Conservation (phyloP, 2,888 invertebrate genomes). For the Polyommatus iphigenia region DNA sequence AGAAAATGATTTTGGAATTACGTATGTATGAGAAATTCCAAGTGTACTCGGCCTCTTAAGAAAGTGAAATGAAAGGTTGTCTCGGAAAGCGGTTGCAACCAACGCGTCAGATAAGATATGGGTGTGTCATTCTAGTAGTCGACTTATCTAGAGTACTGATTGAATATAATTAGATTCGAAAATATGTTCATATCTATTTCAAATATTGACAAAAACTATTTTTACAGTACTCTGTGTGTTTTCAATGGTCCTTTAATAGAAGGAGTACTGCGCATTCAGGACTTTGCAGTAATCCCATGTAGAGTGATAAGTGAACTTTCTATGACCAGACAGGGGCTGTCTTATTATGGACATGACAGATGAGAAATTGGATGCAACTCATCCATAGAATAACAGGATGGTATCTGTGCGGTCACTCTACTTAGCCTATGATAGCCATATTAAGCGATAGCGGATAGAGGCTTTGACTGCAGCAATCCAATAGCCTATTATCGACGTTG, state of each 20-base stretch:
- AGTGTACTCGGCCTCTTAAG: too few species aligned
- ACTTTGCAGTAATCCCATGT: too few species aligned
- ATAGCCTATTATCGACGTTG: not conserved
- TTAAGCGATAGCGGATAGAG: too few species aligned
- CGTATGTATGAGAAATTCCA: too few species aligned
- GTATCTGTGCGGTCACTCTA: not conserved
- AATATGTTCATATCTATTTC: not conserved
- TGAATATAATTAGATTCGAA: not conserved
- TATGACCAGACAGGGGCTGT: not conserved
- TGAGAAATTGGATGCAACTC: too few species aligned
- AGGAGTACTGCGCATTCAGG: too few species aligned
- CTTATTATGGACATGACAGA: not conserved
- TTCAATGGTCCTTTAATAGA: not conserved
- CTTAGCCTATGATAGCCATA: not conserved
- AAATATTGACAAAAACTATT: not conserved
- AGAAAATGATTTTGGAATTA: too few species aligned
- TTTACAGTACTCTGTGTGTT: not conserved
- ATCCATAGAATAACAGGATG: not conserved
- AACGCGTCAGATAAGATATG: not conserved
- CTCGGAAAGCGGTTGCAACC: not conserved
- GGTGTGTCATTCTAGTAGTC: slow-evolving; percentile 2
- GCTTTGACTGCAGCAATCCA: not conserved
- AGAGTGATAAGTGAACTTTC: too few species aligned
- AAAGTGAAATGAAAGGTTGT: slow-evolving; percentile 19
- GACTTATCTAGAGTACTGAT: not conserved